Evolutionary conservation across 2,113 vertebrate species (phyloP), one percentile per base, ranked within the genome.

Genomic region (Pituophis catenifer): DNA sequence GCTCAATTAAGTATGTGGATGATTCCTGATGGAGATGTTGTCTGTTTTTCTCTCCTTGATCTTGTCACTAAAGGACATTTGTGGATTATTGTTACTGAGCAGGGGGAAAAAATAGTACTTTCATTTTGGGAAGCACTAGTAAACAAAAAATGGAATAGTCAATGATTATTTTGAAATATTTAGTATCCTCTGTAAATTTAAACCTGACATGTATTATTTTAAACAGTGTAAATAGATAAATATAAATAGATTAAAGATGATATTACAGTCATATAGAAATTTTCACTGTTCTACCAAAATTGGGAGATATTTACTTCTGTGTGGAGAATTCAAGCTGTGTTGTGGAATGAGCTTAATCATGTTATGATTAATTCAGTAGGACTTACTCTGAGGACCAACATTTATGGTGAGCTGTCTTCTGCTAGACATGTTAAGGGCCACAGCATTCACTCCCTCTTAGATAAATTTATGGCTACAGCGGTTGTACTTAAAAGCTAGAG

Each of bases 1-100:
- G 95, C 94, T 93, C 97, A 97, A 96, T 98, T 97, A 97, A 94
- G 95, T 96, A 95, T 95, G 95, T 91, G 50, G 94, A 91, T 93
- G 94, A 23, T 96, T 95, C 96, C 96, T 96, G 95, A 97, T 96
- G 94, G 95, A 95, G 96, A 3, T 92, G 19, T 57, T 10, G 92
- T 95, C 92, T 88, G 93, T 38, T 93, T 88, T 95, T 94, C 94
- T 95, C 93, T 44, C 87, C 55, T 90, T 81, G 24, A 91, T 97
- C 24, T 88, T 92, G 91, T 94, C 96, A 94, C 97, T 97, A 95
- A 96, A 94, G 90, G 75, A 92, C 93, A 95, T 48, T 86, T 90
- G 89, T 55, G 93, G 95, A 95, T 96, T 94, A 95, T 94, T 96
- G 95, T 96, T 95, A 90, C 62, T 90, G 93, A 93, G 91, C 95